Evolutionary conservation across 2,888 invertebrate species (phyloP).

Genomic region (Caenorhabditis sp.): DNA sequence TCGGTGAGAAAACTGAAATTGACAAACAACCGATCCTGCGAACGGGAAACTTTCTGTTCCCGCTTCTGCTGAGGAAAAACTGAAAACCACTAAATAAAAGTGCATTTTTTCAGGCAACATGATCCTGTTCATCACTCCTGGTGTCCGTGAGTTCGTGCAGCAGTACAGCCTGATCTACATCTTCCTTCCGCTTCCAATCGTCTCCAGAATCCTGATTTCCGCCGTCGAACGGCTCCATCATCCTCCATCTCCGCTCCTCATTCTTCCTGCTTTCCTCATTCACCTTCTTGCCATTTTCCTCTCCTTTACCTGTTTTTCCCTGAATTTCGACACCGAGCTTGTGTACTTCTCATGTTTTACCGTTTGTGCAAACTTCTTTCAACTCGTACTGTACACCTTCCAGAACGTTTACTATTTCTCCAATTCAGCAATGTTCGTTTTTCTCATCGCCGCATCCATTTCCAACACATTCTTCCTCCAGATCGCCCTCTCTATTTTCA

Average conservation of each 20-base stretch:
- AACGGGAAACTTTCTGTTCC: background rate
- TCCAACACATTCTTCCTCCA: conserved; percentile 24
- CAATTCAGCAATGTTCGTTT: conserved; percentile 1
- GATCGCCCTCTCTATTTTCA: conserved; percentile 44
- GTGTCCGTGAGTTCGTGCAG: conserved; percentile 63
- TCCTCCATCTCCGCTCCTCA: background rate
- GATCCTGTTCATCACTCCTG: conserved; percentile 54
- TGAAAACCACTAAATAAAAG: background rate
- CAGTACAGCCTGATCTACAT: conserved; percentile 38
- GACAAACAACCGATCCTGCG: background rate
- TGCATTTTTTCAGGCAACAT: conserved; percentile 40
- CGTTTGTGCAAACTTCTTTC: conserved; percentile 22
- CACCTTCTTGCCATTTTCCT: conserved; percentile 49
- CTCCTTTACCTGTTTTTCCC: conserved; percentile 29
- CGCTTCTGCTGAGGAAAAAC: no score
- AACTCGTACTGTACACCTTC: conserved; percentile 38
- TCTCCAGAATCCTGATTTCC: conserved; percentile 39
- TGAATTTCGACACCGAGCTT: conserved; percentile 50
- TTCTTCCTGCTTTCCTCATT: conserved; percentile 2
- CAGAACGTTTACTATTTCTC: conserved; percentile 32
- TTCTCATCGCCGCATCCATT: conserved; percentile 1
- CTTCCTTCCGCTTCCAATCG: conserved; percentile 34
- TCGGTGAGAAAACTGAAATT: conserved; percentile 28
- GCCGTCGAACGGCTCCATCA: conserved; percentile 12
- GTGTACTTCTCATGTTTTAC: conserved; percentile 44